Evolutionary conservation across 2,113 vertebrate species (phyloP), one percentile per base, ranked within the genome.

Genomic region (Amazona vittata): DNA sequence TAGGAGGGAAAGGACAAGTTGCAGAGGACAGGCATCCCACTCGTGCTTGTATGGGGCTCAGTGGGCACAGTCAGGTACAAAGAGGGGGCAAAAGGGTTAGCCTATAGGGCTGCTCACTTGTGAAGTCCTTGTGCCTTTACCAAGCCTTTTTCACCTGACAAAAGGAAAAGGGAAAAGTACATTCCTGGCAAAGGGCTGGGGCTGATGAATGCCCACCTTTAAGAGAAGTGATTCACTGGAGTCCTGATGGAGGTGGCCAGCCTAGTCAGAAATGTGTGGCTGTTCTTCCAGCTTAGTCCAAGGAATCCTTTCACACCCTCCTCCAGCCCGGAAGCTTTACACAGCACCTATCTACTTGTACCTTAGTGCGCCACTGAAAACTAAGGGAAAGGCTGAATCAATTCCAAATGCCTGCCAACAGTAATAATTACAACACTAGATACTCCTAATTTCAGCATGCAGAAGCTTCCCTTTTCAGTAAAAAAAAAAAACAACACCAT

Each of bases 81-180:
- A 39, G 24, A 83, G 4, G 3, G 5, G 64, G 11, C 39, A 50
- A 25, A 24, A 53, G 18, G 3, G 3, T 63, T 87, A 88, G 33
- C 26, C 35, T 18, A 5, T 1, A 4, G 46, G 18, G 28, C 26
- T 8, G 62, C 13, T 90, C 7, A 15, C 20, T 2, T 0, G 0
- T 12, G 16, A 10, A 21, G 19, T 21, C 35, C 9, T 74, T 53
- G 50, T 39, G 26, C 17, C 17, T n/a, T 57, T 83, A 14, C 13
- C 26, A 15, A 50, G 39, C 24, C 49, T 29, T 83, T 76, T 68
- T 50, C 77, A 55, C 35, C 18, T 15, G 3, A 31, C 37, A 20
- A 6, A 59, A 63, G 57, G 3, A 28, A 12, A 85, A 35, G 1
- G 12, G 31, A 29, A 55, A 60, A 76, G 21, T n/a, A 37, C 15